A percentile compares a stretch with the other conserved stretches of the same genome.
Evolutionary conservation across 2,888 invertebrate species (phyloP).

Genomic region (Choristoneura rosaceana): DNA sequence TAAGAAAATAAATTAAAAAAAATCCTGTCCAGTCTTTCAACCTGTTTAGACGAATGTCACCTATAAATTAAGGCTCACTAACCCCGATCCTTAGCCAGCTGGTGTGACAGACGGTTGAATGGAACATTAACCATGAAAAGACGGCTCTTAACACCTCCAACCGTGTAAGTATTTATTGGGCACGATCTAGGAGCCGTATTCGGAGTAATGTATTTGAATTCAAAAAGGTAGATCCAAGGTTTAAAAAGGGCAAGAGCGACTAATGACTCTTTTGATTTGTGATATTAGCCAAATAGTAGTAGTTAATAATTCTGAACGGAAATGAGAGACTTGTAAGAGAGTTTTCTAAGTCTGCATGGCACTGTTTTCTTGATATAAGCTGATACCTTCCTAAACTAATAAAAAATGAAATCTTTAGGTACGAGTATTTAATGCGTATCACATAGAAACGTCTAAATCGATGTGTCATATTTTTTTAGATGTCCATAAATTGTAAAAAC

Average conservation of each 20-base stretch:
- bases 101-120: slow-evolving; percentile 59
- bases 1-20: too few relatives aligned
- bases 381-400: too few relatives aligned
- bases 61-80: slow-evolving; percentile 46
- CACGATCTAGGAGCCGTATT: slow-evolving; percentile 43
- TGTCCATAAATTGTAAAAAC: too few relatives aligned
- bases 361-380: too few relatives aligned
- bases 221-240: slow-evolving; percentile 9
- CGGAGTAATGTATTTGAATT: slow-evolving; percentile 14
- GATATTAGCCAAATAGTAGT: slow-evolving; percentile 5
- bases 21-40: background rate
- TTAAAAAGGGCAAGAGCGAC: slow-evolving; percentile 11
- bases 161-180: slow-evolving; percentile 50
- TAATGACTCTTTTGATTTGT: slow-evolving; percentile 3
- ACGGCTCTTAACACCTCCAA: slow-evolving; percentile 59
- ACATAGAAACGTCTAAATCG: too few relatives aligned
- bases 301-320: background rate
- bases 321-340: background rate
- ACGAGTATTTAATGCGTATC: too few relatives aligned
- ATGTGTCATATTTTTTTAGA: too few relatives aligned
- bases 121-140: slow-evolving; percentile 54
- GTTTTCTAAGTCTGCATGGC: background rate
- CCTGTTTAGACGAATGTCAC: slow-evolving; percentile 35
- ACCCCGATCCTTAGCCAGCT: slow-evolving; percentile 45
- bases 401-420: too few relatives aligned